phyloP scores from a whole-genome alignment of 2,113 vertebrate genomes.

The Coracopsis vasa region DNA sequence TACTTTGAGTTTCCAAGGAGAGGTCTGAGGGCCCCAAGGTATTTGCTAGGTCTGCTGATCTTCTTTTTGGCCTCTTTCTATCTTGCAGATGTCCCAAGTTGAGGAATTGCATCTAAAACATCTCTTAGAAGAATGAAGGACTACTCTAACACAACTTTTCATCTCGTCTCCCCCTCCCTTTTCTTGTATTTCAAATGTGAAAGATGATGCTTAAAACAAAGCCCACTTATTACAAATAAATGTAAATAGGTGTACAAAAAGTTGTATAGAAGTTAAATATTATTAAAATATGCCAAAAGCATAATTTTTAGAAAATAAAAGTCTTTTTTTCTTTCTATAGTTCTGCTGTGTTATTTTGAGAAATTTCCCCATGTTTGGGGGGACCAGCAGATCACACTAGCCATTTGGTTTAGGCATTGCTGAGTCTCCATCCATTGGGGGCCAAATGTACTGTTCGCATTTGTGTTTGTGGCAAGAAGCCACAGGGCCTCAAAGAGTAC shows the following conservation, averaged over 20 bases:
- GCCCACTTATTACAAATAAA: not conserved
- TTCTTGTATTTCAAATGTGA: constrained; percentile 8
- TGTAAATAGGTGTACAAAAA: constrained; percentile 70
- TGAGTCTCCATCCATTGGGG: not conserved
- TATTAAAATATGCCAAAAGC: constrained; percentile 6
- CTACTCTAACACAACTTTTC: not conserved
- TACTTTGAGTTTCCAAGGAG: not conserved
- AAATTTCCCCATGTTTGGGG: accelerated
- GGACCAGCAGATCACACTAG: not conserved
- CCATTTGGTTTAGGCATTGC: not conserved
- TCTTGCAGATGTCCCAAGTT: constrained; percentile 17
- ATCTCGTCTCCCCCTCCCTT: not conserved
- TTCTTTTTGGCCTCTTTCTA: not conserved
- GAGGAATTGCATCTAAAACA: not conserved
- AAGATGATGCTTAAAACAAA: not conserved
- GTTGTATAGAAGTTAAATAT: constrained; percentile 33
- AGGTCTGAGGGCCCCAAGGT: not conserved
- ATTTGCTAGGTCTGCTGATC: not conserved
- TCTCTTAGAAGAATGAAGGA: constrained; percentile 41
- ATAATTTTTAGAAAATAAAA: constrained; percentile 61
- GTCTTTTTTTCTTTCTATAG: constrained; percentile 2
- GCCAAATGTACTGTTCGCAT: not conserved
- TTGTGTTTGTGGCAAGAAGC: not conserved
- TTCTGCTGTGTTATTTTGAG: constrained; percentile 31
- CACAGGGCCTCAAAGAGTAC: not conserved